Conservation (phyloP, 1,140 invertebrate genomes). For the Listronotus bonariensis region DNA sequence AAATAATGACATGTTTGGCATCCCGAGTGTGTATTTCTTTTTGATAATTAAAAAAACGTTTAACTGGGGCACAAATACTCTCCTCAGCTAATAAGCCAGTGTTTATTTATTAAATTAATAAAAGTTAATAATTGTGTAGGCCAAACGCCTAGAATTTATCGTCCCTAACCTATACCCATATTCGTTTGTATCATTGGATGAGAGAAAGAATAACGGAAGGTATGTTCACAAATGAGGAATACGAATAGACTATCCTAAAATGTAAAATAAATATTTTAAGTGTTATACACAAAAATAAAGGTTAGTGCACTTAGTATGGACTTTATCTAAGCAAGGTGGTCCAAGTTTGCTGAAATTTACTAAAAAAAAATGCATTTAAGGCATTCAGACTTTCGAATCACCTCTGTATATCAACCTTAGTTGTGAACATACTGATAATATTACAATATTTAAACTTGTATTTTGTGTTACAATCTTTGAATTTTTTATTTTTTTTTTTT, state of each 20-base stretch:
- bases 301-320: no score
- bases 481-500: constrained; percentile 23
- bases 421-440: constrained; percentile 14
- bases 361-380: no score
- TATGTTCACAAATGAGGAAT: background rate
- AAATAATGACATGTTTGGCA: background rate
- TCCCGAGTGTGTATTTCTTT: background rate
- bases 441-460: constrained; percentile 17
- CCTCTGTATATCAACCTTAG: background rate
- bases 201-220: no score
- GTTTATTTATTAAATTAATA: constrained; percentile 27
- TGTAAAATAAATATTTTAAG: no score
- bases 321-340: no score
- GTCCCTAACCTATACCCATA: no score
- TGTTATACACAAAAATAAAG: no score
- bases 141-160: no score
- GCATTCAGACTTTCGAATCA: no score
- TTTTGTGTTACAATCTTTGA: constrained; percentile 26
- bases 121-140: constrained; percentile 5
- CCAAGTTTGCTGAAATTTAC: no score
- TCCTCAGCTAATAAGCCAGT: constrained; percentile 25
- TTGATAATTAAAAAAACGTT: constrained; percentile 16
- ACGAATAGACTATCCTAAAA: no score
- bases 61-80: constrained; percentile 41
- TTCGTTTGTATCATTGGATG: no score